These are phyloP conservation scores for Cylindroiulus punctatus DNA, from an alignment of 2,888 invertebrate species.

Conservation along the genomic window DNA sequence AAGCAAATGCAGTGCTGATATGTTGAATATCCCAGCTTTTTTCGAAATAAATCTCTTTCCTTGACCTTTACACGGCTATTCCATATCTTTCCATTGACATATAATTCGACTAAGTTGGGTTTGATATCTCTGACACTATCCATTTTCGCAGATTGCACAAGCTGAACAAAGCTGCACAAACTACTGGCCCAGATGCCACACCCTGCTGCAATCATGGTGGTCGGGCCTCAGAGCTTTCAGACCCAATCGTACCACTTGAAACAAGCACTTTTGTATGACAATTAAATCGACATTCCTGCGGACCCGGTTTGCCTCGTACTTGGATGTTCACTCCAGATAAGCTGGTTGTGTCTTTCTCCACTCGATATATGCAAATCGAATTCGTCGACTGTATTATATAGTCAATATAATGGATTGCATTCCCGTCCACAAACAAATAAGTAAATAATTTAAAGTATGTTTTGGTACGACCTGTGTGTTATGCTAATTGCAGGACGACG, in stretches of 20 bases:
- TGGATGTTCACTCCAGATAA: neutral
- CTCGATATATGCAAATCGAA: constrained; percentile 13
- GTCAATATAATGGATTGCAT: constrained; percentile 11
- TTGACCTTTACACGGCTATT: too few species aligned
- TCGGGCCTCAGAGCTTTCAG: neutral
- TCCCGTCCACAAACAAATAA: neutral
- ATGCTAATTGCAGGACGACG: neutral
- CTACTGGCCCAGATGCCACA: neutral
- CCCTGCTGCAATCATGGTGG: neutral
- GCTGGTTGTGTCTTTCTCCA: neutral
- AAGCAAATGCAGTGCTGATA: too few species aligned
- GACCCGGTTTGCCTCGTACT: neutral
- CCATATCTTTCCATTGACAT: too few species aligned
- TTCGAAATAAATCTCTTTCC: too few species aligned
- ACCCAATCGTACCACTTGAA: neutral
- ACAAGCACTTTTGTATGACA: neutral
- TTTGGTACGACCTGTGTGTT: neutral
- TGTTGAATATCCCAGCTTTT: too few species aligned
- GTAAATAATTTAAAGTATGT: neutral
- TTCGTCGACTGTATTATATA: neutral
- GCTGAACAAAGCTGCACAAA: neutral
- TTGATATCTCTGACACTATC: neutral
- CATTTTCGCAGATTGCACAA: neutral
- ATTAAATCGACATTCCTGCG: neutral
- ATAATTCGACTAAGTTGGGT: too few species aligned